Evolutionary conservation across 2,797 vertebrate genomes (phyloP).

Genomic region (Syngnathus acus): DNA sequence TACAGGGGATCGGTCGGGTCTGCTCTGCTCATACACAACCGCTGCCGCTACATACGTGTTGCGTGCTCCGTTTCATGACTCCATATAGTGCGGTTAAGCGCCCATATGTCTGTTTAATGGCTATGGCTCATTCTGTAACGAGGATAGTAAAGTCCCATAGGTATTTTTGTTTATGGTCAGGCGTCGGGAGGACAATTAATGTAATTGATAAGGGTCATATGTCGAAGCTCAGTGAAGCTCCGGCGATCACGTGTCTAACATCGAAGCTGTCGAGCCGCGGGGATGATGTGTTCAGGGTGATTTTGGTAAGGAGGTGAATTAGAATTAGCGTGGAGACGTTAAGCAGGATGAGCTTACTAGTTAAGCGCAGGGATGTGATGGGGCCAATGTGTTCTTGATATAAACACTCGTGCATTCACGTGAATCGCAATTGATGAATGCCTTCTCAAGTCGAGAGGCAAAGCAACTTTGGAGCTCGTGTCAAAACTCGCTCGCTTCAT

Average conservation of each 20-base stretch:
- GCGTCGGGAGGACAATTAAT: conserved; percentile 8
- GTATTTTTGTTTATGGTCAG: background rate
- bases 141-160: background rate
- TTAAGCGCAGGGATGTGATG: conserved; percentile 32
- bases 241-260: conserved; percentile 33
- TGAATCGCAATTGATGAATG: conserved; percentile 17
- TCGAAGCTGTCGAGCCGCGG: conserved; percentile 25
- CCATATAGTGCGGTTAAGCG: conserved; percentile 17
- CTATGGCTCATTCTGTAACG: background rate
- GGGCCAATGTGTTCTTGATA: conserved; percentile 32
- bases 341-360: conserved; percentile 59
- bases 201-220: conserved; percentile 33
- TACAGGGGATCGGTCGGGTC: conserved; percentile 58
- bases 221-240: conserved; percentile 23
- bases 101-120: conserved; percentile 17
- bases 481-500: background rate
- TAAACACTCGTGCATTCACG: conserved; percentile 21
- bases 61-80: conserved; percentile 19
- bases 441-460: conserved; percentile 5
- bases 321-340: conserved; percentile 54
- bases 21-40: conserved; percentile 41
- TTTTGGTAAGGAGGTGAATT: conserved; percentile 62
- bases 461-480: background rate
- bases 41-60: conserved; percentile 15
- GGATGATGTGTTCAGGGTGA: conserved; percentile 52